Percentiles rank a stretch among this genome's conserved stretches.
These are phyloP conservation scores for Drusus annulatus DNA, from an alignment of 1,140 invertebrate genomes.

Conservation along the genomic window DNA sequence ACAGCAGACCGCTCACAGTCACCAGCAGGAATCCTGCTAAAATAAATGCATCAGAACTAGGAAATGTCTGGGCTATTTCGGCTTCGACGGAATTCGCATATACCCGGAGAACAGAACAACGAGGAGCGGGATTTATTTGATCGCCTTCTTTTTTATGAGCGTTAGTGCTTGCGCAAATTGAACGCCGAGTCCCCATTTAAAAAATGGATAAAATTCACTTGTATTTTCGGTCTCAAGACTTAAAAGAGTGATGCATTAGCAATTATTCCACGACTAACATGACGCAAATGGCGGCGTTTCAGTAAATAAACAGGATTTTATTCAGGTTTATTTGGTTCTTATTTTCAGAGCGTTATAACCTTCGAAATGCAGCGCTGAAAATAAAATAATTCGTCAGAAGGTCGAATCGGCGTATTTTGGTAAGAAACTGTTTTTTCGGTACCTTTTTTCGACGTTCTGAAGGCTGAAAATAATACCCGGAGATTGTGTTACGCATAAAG, in stretches of 20 bases:
- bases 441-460: too few relatives aligned
- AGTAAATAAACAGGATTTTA: neutral
- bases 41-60: slow-evolving; percentile 39
- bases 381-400: neutral
- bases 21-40: slow-evolving; percentile 21
- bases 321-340: slow-evolving; percentile 1
- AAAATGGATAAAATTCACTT: neutral
- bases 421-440: too few relatives aligned
- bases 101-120: neutral
- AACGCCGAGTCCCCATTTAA: slow-evolving; percentile 5
- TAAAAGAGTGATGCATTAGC: slow-evolving; percentile 18
- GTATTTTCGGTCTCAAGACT: neutral
- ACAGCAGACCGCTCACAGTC: neutral
- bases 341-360: neutral
- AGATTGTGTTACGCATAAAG: too few relatives aligned
- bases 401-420: too few relatives aligned
- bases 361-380: neutral
- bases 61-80: slow-evolving; percentile 37
- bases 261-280: slow-evolving; percentile 24
- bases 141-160: neutral
- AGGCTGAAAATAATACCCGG: too few relatives aligned
- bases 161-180: slow-evolving; percentile 23
- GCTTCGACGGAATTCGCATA: slow-evolving; percentile 26
- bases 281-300: slow-evolving; percentile 9
- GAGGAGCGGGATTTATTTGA: slow-evolving; percentile 23